Percentiles rank a stretch among this genome's conserved stretches.
phyloP scores from a whole-genome alignment of 2,113 vertebrate genomes.

The Larimichthys polyactis region DNA sequence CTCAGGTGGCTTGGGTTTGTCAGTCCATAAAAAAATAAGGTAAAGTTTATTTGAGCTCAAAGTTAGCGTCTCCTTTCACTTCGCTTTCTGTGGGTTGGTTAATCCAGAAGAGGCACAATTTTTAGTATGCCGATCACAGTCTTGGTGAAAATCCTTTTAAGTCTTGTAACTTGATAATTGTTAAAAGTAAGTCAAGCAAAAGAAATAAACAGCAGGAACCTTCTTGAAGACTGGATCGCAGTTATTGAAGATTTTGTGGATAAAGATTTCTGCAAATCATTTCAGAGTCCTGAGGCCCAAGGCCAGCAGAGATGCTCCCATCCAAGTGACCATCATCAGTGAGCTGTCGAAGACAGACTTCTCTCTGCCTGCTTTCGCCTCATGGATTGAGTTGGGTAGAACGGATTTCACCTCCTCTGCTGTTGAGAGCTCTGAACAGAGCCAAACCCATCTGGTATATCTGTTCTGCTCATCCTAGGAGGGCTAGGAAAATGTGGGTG shows the following conservation, averaged over 20 bases:
- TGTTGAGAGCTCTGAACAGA: constrained; percentile 12
- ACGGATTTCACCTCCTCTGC: neutral
- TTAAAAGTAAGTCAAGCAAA: neutral
- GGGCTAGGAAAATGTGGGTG: constrained; percentile 14
- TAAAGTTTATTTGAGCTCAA: neutral
- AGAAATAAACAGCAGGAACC: neutral
- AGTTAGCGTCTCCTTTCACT: neutral
- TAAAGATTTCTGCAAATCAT: constrained; percentile 4
- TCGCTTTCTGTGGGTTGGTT: neutral
- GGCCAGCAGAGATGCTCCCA: neutral
- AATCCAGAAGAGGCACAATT: constrained; percentile 2
- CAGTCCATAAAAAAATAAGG: neutral
- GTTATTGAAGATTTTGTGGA: neutral
- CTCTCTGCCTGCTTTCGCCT: neutral
- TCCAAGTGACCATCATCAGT: constrained; percentile 9
- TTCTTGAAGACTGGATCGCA: neutral
- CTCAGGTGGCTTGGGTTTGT: neutral
- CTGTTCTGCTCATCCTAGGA: neutral
- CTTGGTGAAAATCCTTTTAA: neutral
- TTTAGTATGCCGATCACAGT: neutral
- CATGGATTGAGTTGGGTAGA: neutral
- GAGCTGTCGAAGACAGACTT: constrained; percentile 9
- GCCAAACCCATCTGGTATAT: neutral
- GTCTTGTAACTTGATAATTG: neutral
- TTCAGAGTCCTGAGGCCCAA: neutral